Evolutionary conservation across 2,797 vertebrate genomes (phyloP), one percentile per base, ranked within the genome.

Genomic region (Paguma larvata): DNA sequence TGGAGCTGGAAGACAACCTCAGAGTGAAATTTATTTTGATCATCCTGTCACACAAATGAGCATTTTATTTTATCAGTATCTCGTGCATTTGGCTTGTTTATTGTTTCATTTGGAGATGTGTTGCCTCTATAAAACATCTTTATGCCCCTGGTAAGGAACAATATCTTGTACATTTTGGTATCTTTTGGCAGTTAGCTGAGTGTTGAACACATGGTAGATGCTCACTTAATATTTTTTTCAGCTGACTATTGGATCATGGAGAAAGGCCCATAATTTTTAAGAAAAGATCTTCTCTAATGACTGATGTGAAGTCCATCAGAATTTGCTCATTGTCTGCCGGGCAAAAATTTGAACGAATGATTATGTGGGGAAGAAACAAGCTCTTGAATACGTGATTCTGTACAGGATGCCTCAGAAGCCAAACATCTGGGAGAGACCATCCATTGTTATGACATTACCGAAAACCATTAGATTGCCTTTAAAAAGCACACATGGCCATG

Each of bases 11-110:
- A 86, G 77, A 63, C 18, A 85, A 10, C 44, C 21, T 63, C 46
- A 67, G 78, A 88, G 14, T 59, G n/a, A 78, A 90, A 91, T 95
- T 96, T 91, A 88, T 93, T 93, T 77, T 77, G 82, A 38, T 92
- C 85, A 94, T 92, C 65, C 53, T 85, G 23, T 94, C 53, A 32
- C 53, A 85, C 59, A 91, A 91, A 91, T 70, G 70, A 93, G 14
- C 48, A 72, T 62, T 92, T 95, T 75, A 83, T 79, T 95, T 97
- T 92, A 94, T 59, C 90, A 82, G 25, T 67, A 87, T 46, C 77
- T 91, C 5, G 0, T 41, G 34, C 78, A 32, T 51, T 96, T 91
- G 38, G 30, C 80, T 96, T 90, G 63, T 70, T 94, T 84, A 85
- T 75, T 85, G 62, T 88, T 96, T 95, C 91, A 63, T 67, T 93